Base-by-base conservation (phyloP, 1,140 invertebrate species). In the Aphelinus certus region DNA sequence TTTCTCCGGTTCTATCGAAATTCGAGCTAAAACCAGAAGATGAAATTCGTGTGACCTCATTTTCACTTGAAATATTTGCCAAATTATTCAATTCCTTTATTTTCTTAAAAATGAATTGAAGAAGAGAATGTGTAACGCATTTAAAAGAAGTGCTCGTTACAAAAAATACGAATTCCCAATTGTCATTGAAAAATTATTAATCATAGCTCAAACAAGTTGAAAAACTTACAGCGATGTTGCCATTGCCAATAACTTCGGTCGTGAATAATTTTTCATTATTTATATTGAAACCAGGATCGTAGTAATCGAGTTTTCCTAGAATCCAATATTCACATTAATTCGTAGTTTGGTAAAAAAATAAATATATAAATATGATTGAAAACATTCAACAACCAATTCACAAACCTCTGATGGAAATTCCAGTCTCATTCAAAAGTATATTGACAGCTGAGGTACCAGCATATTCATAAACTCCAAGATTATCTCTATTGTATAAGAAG, bases 381-480 rank as follows among this genome's bases (percentile, higher is more conserved):
- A 26, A 26, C 26, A 26, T 26, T 26, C 26, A 26, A 26, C 26
- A 26, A 26, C 26, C 26, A 26, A 46, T 58, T 49, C 42, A 58
- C 1, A 1, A 60, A 70, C 67, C 57, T 60, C 43, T 70, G 5
- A 61, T 43, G 4, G 5, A 49, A 42, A 60, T 61, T 42, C 42
- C n/a, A 43, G 67, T 42, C 1, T 61, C 47, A 43, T 51, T 70
- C 10, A 70, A n/a, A 51, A 49, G 61, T 61, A 70, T 9, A 51
- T 70, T 70, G n/a, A 61, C 47, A 51, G 56, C 60, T 2, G 67
- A 47, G 42, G 67, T 70, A 10, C 48, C 47, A 43, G 67, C 46
- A 51, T 70, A 70, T 5, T 26, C 3, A 43, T 70, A 70, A 48
- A 70, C 10, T 51, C 9, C 47, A 9, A 70, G 6, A 70, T 3